phyloP scores from a whole-genome alignment of 2,797 vertebrate genomes.

The Allobates femoralis region DNA sequence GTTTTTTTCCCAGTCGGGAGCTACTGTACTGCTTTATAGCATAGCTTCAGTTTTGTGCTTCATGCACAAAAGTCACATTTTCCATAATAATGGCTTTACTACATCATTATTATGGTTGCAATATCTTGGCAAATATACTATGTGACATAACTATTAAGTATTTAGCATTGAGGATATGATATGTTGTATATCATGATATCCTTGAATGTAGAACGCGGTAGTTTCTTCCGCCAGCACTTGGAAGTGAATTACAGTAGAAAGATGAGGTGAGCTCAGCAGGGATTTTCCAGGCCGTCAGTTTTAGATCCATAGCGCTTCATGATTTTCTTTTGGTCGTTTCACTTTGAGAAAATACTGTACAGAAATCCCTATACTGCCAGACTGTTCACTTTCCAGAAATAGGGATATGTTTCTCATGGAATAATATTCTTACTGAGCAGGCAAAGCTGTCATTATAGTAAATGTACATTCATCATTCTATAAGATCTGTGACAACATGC shows the following conservation, averaged over 20 bases:
- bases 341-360: slow-evolving; percentile 34
- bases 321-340: slow-evolving; percentile 51
- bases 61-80: background rate
- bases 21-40: background rate
- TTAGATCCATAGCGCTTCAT: slow-evolving; percentile 43
- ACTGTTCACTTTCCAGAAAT: slow-evolving; percentile 24
- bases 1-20: background rate
- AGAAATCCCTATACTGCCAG: slow-evolving; percentile 22
- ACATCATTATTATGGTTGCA: slow-evolving; percentile 44
- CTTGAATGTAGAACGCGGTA: slow-evolving; percentile 41
- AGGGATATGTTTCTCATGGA: background rate
- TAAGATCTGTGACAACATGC: too few relatives aligned
- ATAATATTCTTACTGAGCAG: background rate
- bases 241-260: slow-evolving; percentile 52
- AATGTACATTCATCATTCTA: background rate
- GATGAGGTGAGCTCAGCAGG: slow-evolving; percentile 53
- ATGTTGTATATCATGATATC: slow-evolving; percentile 37
- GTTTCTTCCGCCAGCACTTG: slow-evolving; percentile 30
- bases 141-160: slow-evolving; percentile 45
- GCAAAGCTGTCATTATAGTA: background rate
- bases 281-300: slow-evolving; percentile 57
- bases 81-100: slow-evolving; percentile 17
- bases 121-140: slow-evolving; percentile 46
- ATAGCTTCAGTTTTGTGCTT: background rate
- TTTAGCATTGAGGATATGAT: slow-evolving; percentile 37